phyloP scores from a whole-genome alignment of 2,888 invertebrate species.

The Cylindroiulus punctatus region DNA sequence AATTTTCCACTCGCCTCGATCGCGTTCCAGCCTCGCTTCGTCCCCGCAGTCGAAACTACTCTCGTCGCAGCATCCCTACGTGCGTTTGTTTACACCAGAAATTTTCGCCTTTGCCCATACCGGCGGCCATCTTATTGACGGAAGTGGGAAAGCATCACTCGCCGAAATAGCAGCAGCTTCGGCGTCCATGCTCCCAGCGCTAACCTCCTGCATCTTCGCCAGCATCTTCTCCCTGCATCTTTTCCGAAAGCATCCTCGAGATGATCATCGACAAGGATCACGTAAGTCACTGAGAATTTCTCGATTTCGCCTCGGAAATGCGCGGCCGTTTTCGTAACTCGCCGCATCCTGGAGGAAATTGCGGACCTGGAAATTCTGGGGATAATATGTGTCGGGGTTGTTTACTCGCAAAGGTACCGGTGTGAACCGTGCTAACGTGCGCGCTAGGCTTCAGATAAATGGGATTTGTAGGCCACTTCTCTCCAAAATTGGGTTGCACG shows the following conservation, averaged over 20 bases:
- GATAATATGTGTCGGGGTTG: too few relatives aligned
- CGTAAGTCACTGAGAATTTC: not conserved
- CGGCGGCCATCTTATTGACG: too few relatives aligned
- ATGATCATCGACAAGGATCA: not conserved
- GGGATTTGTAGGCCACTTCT: too few relatives aligned
- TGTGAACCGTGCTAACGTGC: too few relatives aligned
- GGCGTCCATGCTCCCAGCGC: not conserved
- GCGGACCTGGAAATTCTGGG: too few relatives aligned
- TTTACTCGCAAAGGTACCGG: too few relatives aligned
- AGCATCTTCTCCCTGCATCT: not conserved
- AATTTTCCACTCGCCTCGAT: not conserved
- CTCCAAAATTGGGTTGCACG: too few relatives aligned
- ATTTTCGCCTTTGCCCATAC: not conserved
- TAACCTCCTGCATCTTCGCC: not conserved
- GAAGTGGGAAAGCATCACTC: not conserved
- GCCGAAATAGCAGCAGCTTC: not conserved
- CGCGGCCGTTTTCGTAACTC: too few relatives aligned
- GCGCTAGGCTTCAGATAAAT: too few relatives aligned
- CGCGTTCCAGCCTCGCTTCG: not conserved
- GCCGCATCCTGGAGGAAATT: too few relatives aligned
- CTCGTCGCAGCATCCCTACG: not conserved
- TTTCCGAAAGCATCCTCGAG: not conserved
- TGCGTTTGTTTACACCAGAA: not conserved
- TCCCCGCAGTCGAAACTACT: not conserved
- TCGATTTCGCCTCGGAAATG: too few relatives aligned